Evolutionary conservation across 1,140 invertebrate genomes (phyloP).

Genomic region (Dreissena polymorpha): DNA sequence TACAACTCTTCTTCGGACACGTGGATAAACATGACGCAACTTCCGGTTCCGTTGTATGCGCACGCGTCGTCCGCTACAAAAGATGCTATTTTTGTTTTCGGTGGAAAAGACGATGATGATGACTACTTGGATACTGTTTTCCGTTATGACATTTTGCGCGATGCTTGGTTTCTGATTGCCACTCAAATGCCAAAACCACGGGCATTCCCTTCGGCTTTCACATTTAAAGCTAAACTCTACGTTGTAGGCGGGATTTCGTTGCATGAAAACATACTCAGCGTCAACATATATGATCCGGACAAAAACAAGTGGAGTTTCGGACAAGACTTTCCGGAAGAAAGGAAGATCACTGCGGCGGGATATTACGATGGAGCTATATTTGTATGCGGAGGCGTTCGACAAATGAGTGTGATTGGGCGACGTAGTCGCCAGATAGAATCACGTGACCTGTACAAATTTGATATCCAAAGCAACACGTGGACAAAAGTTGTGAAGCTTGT

Average conservation of each 20-base stretch:
- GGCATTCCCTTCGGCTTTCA: constrained; percentile 60
- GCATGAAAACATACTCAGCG: constrained; percentile 60
- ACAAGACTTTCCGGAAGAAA: constrained; percentile 70
- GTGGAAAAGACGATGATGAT: constrained; percentile 65
- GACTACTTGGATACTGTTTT: constrained; percentile 65
- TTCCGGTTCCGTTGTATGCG: constrained; percentile 68
- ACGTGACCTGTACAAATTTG: constrained; percentile 69
- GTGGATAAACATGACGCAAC: constrained; percentile 63
- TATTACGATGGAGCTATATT: constrained; percentile 59
- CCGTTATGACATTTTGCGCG: constrained; percentile 59
- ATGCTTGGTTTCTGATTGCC: constrained; percentile 65
- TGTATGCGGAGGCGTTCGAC: constrained; percentile 67
- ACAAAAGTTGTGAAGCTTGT: constrained; percentile 61
- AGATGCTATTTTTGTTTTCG: constrained; percentile 68
- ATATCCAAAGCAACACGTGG: constrained; percentile 62
- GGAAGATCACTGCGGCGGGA: constrained; percentile 60
- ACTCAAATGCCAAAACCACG: constrained; percentile 66
- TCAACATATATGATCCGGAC: constrained; percentile 67
- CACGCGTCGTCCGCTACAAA: constrained; percentile 61
- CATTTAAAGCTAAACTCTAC: constrained; percentile 65
- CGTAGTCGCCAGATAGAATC: constrained; percentile 61
- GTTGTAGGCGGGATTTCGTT: constrained; percentile 65
- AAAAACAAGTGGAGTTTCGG: constrained; percentile 68
- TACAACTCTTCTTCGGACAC: constrained; percentile 62
- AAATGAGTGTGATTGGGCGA: constrained; percentile 49